phyloP scores from a whole-genome alignment of 2,113 vertebrate genomes.

The Hydrolagus affinis region DNA sequence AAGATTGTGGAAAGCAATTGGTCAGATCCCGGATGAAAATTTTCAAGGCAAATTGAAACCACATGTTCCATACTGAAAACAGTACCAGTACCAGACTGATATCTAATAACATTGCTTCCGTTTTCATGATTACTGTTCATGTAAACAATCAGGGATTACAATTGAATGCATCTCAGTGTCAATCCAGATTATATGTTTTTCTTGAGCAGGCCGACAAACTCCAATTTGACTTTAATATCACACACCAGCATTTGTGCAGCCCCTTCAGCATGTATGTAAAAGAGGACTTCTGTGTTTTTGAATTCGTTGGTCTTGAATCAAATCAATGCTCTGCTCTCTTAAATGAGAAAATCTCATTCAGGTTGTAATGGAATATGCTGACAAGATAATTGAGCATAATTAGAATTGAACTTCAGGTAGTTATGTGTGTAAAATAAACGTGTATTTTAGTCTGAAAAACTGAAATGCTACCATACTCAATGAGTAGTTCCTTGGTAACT shows the following conservation, averaged over 20 bases:
- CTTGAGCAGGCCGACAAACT: too few relatives aligned
- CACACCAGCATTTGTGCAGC: background rate
- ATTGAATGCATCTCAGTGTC: too few relatives aligned
- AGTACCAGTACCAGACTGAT: too few relatives aligned
- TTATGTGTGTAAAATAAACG: background rate
- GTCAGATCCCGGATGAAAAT: too few relatives aligned
- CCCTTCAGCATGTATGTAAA: background rate
- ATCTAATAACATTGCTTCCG: too few relatives aligned
- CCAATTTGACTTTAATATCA: too few relatives aligned
- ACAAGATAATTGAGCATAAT: constrained; percentile 1
- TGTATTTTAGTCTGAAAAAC: background rate
- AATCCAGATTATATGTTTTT: too few relatives aligned
- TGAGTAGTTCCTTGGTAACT: background rate
- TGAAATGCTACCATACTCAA: background rate
- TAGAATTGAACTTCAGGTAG: background rate
- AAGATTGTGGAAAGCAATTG: too few relatives aligned
- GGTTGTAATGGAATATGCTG: background rate
- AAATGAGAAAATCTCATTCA: background rate
- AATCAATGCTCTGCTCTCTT: background rate
- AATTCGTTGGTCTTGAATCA: background rate
- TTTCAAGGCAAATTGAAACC: too few relatives aligned
- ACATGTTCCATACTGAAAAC: too few relatives aligned
- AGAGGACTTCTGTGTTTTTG: background rate
- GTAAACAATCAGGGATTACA: too few relatives aligned
- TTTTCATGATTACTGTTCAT: too few relatives aligned